Evolutionary conservation across 2,113 vertebrate genomes (phyloP), one percentile per base, ranked within the genome.

Genomic region (Ciconia maguari): DNA sequence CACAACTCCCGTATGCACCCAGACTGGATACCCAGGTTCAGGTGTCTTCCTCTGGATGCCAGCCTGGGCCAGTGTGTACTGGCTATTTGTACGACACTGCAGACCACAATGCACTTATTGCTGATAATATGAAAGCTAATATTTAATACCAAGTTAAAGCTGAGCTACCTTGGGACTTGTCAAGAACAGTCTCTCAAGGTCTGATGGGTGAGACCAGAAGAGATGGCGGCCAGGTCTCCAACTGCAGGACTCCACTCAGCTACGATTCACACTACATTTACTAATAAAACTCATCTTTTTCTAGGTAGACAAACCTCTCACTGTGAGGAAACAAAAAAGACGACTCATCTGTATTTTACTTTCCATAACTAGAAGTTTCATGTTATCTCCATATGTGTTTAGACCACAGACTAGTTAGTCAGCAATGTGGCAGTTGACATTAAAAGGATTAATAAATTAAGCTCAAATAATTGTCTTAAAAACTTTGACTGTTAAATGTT

Each of bases 391-490:
- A 21, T 90, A 83, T 68, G 85, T 74, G 62, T 87, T 97, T 88
- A 91, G 62, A 79, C 72, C 87, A 89, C 61, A 80, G 51, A 77
- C 84, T 70, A 86, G 61, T 80, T 86, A 94, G 83, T 85, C 87
- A 84, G 78, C 4, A 4, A 79, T 60, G 91, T 88, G 82, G 70
- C 79, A 96, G 93, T 36, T 97, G 95, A 96, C 93, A 96, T 97
- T 95, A 89, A 94, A 96, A 88, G 93, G 93, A 95, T 97, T 95
- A 95, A 87, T 55, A 91, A 91, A 91, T 77, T 96, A 97, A 97
- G 95, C 94, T 80, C 84, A 87, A 97, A 85, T 96, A 97, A 97
- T 97, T 94, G 93, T 81, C 94, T 96, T 95, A 51, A 94, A 97
- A 96, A 93, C 38, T 80, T 87, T 93, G 87, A 93, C 89, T 55